A percentile compares a stretch with the other conserved stretches of the same genome.
Evolutionary conservation across 92 coral and sea anemone genomes (phyloP).

Genomic region (Palythoa caribaeorum): DNA sequence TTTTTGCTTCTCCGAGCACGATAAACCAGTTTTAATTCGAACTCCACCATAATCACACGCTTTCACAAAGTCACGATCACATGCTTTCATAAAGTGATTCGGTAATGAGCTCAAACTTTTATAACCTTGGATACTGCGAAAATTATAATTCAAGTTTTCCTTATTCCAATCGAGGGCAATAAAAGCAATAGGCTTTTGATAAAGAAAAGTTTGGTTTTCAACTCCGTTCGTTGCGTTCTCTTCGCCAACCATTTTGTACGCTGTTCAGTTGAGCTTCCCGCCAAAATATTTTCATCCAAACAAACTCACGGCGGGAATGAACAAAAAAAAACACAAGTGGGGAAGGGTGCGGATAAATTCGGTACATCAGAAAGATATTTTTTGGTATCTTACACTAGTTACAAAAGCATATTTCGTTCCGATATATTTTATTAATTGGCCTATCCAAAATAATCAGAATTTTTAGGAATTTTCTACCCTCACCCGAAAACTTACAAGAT

Average conservation of each 20-base stretch:
- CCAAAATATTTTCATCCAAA: conserved; percentile 24
- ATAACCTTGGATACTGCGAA: not conserved
- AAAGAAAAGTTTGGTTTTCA: not conserved
- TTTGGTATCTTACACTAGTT: too few species aligned
- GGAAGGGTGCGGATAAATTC: not conserved
- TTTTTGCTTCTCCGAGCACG: conserved; percentile 14
- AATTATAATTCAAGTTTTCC: conserved; percentile 20
- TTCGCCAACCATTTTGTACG: conserved; percentile 26
- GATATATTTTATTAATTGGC: too few species aligned
- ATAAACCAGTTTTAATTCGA: not conserved
- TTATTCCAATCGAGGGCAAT: not conserved
- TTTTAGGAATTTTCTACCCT: too few species aligned
- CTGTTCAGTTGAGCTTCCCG: conserved; percentile 31
- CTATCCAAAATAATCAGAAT: too few species aligned
- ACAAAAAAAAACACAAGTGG: not conserved
- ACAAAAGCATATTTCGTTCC: too few species aligned
- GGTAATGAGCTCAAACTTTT: not conserved
- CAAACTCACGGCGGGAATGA: conserved; percentile 6
- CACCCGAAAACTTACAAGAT: too few species aligned
- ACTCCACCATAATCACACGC: not conserved
- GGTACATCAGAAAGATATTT: too few species aligned
- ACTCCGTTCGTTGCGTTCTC: not conserved
- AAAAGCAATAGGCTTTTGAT: not conserved
- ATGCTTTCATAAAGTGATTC: not conserved
- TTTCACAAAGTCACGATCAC: not conserved